phyloP scores from a whole-genome alignment of 2,797 vertebrate species.

The Sebastes itinus region DNA sequence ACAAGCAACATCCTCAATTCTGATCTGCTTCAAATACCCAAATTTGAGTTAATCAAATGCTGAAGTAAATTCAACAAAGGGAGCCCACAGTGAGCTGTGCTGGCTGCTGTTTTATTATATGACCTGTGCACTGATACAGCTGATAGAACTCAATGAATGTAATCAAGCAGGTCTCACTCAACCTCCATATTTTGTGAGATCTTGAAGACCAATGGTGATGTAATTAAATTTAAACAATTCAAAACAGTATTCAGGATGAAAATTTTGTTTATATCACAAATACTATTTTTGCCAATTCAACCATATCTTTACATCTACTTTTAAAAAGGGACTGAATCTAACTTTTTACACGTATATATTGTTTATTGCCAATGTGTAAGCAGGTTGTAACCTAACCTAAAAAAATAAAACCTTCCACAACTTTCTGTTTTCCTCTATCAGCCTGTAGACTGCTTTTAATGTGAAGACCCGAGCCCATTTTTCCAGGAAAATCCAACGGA shows the following conservation, averaged over 20 bases:
- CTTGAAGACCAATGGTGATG: neutral
- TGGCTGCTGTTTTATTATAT: neutral
- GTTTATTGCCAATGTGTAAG: too few species aligned
- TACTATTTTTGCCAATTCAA: rapidly evolving
- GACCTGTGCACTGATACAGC: neutral
- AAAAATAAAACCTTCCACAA: too few species aligned
- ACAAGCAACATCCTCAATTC: neutral
- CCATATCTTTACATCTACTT: neutral
- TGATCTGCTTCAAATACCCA: neutral
- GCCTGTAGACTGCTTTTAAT: too few species aligned
- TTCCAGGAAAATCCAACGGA: too few species aligned
- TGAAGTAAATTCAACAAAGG: neutral
- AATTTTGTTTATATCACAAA: neutral
- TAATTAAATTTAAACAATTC: neutral
- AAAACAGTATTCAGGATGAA: neutral
- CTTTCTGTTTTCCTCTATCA: too few species aligned
- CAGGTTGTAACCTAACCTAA: too few species aligned
- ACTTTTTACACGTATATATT: too few species aligned
- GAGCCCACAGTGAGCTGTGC: neutral
- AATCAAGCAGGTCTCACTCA: neutral
- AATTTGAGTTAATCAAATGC: neutral
- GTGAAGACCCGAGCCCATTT: too few species aligned
- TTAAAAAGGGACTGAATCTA: too few species aligned
- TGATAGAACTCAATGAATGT: neutral
- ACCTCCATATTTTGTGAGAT: too few species aligned